Conservation (phyloP, 2,113 vertebrate species). For the Macquaria australasica region DNA sequence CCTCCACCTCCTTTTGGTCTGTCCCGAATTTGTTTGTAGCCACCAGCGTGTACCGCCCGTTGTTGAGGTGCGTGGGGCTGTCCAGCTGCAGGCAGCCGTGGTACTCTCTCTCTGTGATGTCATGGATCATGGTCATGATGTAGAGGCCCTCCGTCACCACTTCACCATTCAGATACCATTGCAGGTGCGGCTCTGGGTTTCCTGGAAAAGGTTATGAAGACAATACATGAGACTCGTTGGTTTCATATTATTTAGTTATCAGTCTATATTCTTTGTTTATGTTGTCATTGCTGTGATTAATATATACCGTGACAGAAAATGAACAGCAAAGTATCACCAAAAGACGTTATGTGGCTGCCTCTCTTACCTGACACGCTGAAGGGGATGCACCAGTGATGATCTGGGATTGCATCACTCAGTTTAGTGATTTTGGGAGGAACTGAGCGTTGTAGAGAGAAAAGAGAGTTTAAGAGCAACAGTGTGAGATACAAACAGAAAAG, state of each 20-base stretch:
- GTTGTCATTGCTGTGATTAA: not conserved
- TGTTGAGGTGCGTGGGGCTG: conserved; percentile 96
- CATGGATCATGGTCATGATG: conserved; percentile 94
- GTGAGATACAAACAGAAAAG: conserved; percentile 6
- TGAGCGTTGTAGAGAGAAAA: conserved; percentile 70
- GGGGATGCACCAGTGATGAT: conserved; percentile 99
- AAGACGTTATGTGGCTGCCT: not conserved
- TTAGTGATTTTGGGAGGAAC: conserved; percentile 95
- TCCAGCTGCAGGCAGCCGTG: conserved; percentile 98
- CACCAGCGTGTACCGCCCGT: conserved; percentile 92
- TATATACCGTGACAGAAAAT: not conserved
- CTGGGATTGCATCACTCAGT: conserved; percentile 91
- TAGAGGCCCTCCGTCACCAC: conserved; percentile 88
- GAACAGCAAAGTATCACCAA: not conserved
- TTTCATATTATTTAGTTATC: conserved; percentile 7
- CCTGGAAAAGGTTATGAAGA: conserved; percentile 72
- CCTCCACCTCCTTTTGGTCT: conserved; percentile 87
- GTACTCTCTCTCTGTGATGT: conserved; percentile 92
- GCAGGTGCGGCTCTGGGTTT: conserved; percentile 90
- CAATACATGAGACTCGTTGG: not conserved
- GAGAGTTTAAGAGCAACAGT: conserved; percentile 13
- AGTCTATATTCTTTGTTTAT: not conserved
- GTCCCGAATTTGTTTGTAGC: conserved; percentile 89
- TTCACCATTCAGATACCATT: conserved; percentile 89
- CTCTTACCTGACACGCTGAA: conserved; percentile 90